These are phyloP conservation scores for Aplysia californica DNA, from an alignment of 1,140 invertebrate genomes.

Conservation along the genomic window DNA sequence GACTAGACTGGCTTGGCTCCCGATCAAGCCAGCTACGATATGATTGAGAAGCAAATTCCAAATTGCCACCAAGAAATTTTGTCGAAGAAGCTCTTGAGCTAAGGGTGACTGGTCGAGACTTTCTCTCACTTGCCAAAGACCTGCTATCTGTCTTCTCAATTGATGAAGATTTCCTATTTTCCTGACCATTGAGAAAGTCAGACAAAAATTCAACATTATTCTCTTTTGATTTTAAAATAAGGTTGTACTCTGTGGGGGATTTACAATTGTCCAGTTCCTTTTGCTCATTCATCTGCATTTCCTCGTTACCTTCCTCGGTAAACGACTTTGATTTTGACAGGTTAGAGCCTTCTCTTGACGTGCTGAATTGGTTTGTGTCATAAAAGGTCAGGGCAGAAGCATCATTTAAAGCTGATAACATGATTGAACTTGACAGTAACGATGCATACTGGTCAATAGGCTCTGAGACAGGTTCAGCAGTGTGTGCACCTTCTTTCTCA, in stretches of 20 bases:
- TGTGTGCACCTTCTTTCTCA: no score
- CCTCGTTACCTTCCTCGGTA: no score
- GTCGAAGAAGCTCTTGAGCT: constrained; percentile 8
- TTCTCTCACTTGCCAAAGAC: not conserved
- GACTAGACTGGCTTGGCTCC: constrained; percentile 18
- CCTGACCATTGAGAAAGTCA: no score
- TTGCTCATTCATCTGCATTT: no score
- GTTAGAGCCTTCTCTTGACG: not conserved
- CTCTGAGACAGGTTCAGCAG: not conserved
- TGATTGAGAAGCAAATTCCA: constrained; percentile 14
- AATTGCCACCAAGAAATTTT: constrained; percentile 28
- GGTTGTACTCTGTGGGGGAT: no score
- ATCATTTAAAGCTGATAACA: not conserved
- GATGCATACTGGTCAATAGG: not conserved
- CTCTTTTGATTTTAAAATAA: no score
- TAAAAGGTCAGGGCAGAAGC: not conserved
- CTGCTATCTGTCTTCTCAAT: not conserved
- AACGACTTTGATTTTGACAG: no score
- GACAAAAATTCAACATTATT: no score
- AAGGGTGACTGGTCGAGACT: not conserved
- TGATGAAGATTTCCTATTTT: no score
- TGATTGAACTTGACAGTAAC: not conserved
- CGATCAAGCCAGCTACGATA: not conserved
- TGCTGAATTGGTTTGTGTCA: constrained; percentile 1
- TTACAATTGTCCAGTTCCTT: no score